phyloP scores from a whole-genome alignment of 1,140 invertebrate species.

The Brachionus paranguensis region DNA sequence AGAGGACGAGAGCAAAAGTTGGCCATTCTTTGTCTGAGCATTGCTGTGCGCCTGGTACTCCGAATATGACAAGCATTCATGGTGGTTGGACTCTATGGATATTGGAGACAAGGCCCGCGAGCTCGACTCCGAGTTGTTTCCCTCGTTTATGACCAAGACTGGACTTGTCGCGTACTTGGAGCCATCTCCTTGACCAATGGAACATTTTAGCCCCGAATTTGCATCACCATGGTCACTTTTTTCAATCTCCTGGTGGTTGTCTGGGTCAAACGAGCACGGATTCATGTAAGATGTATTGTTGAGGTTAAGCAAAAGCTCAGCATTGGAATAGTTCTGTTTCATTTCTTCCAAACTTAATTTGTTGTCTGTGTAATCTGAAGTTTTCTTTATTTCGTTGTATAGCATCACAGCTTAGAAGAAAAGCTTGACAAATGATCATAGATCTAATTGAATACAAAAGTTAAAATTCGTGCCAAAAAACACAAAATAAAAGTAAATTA shows the following conservation, averaged over 20 bases:
- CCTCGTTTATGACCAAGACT: background rate
- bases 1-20: background rate
- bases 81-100: background rate
- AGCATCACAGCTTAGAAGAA: background rate
- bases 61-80: background rate
- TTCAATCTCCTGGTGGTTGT: background rate
- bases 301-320: background rate
- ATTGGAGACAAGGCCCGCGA: background rate
- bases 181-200: background rate
- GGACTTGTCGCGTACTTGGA: background rate
- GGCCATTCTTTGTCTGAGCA: background rate
- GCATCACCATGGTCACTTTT: background rate
- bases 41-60: background rate
- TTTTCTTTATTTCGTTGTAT: background rate
- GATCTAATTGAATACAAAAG: background rate
- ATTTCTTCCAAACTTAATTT: background rate
- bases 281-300: background rate
- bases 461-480: background rate
- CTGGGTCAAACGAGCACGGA: background rate
- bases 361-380: background rate
- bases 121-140: background rate
- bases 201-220: background rate
- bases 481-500: background rate
- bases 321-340: slow-evolving; percentile 1
- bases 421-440: background rate